A percentile compares a stretch with the other conserved stretches of the same genome.
Conservation (phyloP, 2,113 vertebrate genomes). For the Irena cyanogastra region DNA sequence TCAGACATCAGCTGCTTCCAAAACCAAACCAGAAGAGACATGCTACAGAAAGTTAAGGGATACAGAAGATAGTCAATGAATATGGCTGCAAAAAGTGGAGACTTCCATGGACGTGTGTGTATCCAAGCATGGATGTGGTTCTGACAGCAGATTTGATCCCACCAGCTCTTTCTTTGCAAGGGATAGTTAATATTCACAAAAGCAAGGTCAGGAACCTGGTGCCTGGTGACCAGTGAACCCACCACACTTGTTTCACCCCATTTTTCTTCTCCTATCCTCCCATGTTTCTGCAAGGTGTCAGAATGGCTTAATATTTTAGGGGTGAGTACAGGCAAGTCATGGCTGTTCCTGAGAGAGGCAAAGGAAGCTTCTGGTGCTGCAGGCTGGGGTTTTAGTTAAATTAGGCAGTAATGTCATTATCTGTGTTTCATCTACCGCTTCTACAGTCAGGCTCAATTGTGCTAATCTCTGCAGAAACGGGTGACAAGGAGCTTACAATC, state of each 20-base stretch:
- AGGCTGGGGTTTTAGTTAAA: neutral
- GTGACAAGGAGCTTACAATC: neutral
- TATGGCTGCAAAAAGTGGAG: neutral
- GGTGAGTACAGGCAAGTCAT: neutral
- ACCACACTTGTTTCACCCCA: rapidly evolving
- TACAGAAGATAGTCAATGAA: neutral
- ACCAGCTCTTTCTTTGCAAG: neutral
- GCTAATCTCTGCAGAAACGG: neutral
- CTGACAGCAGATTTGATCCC: neutral
- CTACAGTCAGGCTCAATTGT: neutral
- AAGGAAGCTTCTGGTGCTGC: neutral
- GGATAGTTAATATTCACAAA: neutral
- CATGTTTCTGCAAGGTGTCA: neutral
- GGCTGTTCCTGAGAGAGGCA: neutral
- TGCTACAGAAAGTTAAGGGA: neutral
- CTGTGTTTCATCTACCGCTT: neutral
- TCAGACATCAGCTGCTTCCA: neutral
- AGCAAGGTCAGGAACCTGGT: neutral
- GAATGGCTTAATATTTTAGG: neutral
- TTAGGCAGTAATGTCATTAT: neutral
- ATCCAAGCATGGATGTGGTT: neutral
- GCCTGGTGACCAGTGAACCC: neutral
- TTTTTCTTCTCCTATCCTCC: neutral
- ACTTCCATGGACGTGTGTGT: rapidly evolving
- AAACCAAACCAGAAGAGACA: neutral